phyloP scores from a whole-genome alignment of 2,797 vertebrate genomes.

The Neostethus bicornis region DNA sequence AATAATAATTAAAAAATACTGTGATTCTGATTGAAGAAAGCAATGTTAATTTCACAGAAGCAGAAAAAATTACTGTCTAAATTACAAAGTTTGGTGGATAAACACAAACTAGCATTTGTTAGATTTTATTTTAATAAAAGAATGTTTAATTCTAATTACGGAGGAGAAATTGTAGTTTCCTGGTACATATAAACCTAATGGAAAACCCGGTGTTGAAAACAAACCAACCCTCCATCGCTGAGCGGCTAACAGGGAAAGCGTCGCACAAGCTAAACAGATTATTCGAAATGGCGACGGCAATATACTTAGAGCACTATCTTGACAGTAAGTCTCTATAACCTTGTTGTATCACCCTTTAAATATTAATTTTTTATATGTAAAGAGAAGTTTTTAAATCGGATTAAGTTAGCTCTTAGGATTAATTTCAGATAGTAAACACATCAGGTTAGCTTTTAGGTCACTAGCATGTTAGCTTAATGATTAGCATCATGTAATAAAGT shows the following conservation, averaged over 20 bases:
- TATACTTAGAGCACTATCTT: constrained; percentile 97
- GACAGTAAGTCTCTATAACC: constrained; percentile 85
- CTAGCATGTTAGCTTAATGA: constrained; percentile 41
- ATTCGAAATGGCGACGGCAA: constrained; percentile 91
- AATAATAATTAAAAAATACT: no score
- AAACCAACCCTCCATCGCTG: constrained; percentile 35
- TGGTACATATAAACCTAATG: constrained; percentile 32
- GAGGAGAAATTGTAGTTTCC: no score
- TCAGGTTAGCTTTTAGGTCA: constrained; percentile 28
- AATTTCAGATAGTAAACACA: background rate
- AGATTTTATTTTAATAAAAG: no score
- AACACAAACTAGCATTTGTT: no score
- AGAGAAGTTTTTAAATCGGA: no score
- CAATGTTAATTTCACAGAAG: no score
- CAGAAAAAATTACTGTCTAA: no score
- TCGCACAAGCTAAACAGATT: constrained; percentile 61
- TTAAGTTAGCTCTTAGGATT: background rate
- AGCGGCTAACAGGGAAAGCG: constrained; percentile 31
- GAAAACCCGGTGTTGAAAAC: constrained; percentile 38
- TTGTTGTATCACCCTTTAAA: rapidly evolving
- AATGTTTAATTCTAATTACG: no score
- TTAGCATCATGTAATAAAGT: constrained; percentile 19
- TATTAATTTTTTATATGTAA: background rate
- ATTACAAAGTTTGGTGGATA: no score
- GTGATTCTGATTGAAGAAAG: no score